Evolutionary conservation across 2,113 vertebrate species (phyloP).

Genomic region (Brachypodius melanocephalos): DNA sequence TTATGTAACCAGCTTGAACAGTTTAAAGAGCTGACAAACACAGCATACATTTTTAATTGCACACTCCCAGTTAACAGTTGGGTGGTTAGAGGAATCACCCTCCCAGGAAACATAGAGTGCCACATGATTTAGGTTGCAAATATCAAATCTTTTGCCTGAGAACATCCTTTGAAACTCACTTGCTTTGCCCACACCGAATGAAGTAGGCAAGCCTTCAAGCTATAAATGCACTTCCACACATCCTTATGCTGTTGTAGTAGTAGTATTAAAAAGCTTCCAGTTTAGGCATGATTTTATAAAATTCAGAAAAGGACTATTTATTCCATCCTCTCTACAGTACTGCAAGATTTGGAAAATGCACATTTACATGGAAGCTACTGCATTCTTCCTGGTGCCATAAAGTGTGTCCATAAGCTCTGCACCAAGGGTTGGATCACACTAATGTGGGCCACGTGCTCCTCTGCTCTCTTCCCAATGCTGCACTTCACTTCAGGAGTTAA

Average conservation of each 20-base stretch:
- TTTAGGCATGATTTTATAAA: not conserved
- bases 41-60: slow-evolving; percentile 36
- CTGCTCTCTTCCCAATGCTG: not conserved
- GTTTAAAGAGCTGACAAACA: slow-evolving; percentile 34
- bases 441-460: not conserved
- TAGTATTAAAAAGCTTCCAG: not conserved
- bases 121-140: not conserved
- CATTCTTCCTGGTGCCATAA: not conserved
- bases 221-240: not conserved
- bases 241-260: not conserved
- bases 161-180: not conserved
- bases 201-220: not conserved
- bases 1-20: slow-evolving; percentile 24
- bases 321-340: not conserved
- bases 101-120: not conserved
- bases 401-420: not conserved
- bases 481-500: not conserved
- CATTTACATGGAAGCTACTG: not conserved
- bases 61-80: not conserved
- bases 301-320: not conserved
- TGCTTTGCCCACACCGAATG: not conserved
- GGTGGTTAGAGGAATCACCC: slow-evolving; percentile 20
- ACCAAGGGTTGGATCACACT: not conserved
- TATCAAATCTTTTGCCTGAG: not conserved
- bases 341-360: not conserved